Evolutionary conservation across 2,113 vertebrate genomes (phyloP).

Genomic region (Toxotes chatareus): DNA sequence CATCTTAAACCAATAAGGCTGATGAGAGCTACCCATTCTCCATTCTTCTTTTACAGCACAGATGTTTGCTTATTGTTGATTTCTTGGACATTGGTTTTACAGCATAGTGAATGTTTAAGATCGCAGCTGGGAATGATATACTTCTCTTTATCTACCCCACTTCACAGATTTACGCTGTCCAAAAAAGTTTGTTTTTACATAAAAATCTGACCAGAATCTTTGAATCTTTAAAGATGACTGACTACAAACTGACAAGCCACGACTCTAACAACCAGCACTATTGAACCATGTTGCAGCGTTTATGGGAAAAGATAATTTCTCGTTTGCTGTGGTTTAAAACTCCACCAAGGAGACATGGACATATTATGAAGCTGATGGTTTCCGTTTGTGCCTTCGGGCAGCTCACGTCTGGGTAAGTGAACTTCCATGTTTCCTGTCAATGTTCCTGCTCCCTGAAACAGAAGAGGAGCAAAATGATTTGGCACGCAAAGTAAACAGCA

Average conservation of each 20-base stretch:
- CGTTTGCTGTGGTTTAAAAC: slow-evolving; percentile 54
- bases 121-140: neutral
- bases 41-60: neutral
- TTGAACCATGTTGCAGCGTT: slow-evolving; percentile 54
- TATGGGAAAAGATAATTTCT: slow-evolving; percentile 53
- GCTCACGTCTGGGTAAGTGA: slow-evolving; percentile 63
- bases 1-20: neutral
- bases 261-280: slow-evolving; percentile 21
- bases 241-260: slow-evolving; percentile 49
- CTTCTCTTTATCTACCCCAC: slow-evolving; percentile 1
- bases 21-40: neutral
- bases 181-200: slow-evolving; percentile 61
- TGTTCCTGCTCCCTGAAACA: slow-evolving; percentile 50
- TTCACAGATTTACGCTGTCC: slow-evolving; percentile 45
- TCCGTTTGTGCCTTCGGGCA: slow-evolving; percentile 58
- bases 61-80: neutral
- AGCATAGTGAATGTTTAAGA: neutral
- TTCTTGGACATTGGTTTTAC: slow-evolving; percentile 10
- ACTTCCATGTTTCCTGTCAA: slow-evolving; percentile 68
- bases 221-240: slow-evolving; percentile 62
- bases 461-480: slow-evolving; percentile 57
- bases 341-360: slow-evolving; percentile 52
- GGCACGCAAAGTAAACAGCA: slow-evolving; percentile 38
- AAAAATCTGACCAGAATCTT: slow-evolving; percentile 37
- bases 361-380: slow-evolving; percentile 55